Evolutionary conservation across 1,140 invertebrate species (phyloP).

Genomic region (Zophobas atratus): DNA sequence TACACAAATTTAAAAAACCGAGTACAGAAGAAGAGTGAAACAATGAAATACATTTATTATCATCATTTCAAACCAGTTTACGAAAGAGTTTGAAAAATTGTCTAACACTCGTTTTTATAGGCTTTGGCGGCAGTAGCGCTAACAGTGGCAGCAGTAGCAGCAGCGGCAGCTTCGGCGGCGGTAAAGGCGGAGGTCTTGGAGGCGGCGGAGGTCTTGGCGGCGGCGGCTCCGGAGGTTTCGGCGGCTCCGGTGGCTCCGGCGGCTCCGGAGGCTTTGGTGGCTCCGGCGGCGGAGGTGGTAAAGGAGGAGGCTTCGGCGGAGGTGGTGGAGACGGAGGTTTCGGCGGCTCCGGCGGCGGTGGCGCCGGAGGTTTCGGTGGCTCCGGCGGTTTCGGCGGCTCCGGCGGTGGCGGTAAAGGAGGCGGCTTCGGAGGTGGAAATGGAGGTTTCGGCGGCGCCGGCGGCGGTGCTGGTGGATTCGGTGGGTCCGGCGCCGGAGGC

Average conservation of each 20-base stretch:
- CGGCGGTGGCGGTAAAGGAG: neutral
- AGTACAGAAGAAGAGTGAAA: no score
- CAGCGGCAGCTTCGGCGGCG: constrained; percentile 10
- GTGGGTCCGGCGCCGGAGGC: no score
- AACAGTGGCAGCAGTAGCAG: neutral
- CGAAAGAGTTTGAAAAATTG: no score
- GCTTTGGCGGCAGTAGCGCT: neutral
- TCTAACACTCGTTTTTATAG: constrained; percentile 1
- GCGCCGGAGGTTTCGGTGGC: no score
- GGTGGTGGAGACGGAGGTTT: neutral
- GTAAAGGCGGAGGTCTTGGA: neutral
- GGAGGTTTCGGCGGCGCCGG: constrained; percentile 7
- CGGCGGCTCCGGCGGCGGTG: neutral
- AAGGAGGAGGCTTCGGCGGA: neutral
- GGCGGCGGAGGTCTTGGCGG: neutral
- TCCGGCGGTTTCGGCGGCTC: neutral
- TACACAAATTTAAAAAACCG: no score
- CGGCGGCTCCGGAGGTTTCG: neutral
- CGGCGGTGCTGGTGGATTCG: neutral
- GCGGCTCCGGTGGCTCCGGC: neutral
- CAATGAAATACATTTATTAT: no score
- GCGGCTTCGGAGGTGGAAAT: neutral
- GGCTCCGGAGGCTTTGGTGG: neutral
- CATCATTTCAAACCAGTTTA: no score
- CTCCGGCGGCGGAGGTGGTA: neutral